phyloP scores from a whole-genome alignment of 1,140 invertebrate species.

The Teleogryllus occipitalis region DNA sequence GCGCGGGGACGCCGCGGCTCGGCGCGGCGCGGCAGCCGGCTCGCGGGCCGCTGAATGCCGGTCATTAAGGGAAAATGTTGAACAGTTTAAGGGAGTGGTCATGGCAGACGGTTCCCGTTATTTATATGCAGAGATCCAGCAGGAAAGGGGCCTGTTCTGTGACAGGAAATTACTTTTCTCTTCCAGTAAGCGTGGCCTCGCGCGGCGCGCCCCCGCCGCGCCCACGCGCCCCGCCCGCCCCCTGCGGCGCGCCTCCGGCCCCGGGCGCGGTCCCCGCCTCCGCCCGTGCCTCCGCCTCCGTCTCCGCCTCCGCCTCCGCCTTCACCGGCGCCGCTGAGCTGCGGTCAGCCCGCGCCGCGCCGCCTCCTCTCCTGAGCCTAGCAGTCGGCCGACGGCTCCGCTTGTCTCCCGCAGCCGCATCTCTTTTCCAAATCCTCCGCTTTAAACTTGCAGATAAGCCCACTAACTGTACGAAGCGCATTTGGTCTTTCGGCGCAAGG shows the following conservation, averaged over 20 bases:
- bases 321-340: no score
- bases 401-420: not conserved
- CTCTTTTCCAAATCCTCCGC: not conserved
- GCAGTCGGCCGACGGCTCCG: not conserved
- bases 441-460: constrained; percentile 1
- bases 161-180: constrained; percentile 4
- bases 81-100: not conserved
- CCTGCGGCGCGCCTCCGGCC: no score
- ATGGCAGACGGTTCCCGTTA: not conserved
- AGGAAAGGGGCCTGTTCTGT: not conserved
- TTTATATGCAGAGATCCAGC: constrained; percentile 4
- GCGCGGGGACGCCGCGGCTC: no score
- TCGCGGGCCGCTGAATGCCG: not conserved
- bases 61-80: not conserved
- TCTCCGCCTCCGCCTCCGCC: not conserved
- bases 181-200: not conserved
- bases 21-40: no score
- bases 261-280: no score
- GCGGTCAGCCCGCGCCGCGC: no score
- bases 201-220: no score
- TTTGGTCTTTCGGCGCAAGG: not conserved
- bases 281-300: no score
- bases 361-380: not conserved
- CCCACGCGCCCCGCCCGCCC: no score
- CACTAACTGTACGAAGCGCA: not conserved